Percentiles rank a stretch among this genome's conserved stretches.
Conservation (phyloP, 2,113 vertebrate species). For the Cairina moschata region DNA sequence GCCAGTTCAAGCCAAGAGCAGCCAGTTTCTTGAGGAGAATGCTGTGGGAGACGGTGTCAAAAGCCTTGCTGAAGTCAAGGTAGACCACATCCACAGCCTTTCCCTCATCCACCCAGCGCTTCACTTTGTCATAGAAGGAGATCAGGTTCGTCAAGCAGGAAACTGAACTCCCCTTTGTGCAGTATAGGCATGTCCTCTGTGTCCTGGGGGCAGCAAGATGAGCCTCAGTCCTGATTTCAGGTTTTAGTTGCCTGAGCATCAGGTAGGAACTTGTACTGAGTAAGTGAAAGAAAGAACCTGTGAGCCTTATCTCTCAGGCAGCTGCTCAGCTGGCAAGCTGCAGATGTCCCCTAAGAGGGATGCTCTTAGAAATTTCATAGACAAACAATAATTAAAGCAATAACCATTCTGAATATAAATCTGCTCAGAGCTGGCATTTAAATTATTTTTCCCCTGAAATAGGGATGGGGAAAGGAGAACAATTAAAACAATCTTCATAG, state of each 20-base stretch:
- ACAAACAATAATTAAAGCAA: constrained; percentile 57
- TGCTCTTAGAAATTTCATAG: constrained; percentile 8
- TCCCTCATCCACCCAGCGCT: too few species aligned
- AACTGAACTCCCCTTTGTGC: neutral
- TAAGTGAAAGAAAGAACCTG: neutral
- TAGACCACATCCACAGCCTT: too few species aligned
- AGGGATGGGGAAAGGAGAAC: neutral
- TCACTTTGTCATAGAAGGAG: too few species aligned
- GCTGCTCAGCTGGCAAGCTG: constrained; percentile 1
- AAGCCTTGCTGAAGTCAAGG: too few species aligned
- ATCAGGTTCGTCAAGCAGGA: too few species aligned
- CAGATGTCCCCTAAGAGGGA: neutral
- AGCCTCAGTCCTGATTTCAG: neutral
- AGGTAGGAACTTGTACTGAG: neutral
- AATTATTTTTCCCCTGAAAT: neutral
- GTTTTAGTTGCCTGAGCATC: neutral
- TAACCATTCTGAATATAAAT: neutral
- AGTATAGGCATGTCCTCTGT: fast-evolving
- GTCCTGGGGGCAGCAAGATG: neutral
- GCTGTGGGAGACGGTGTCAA: too few species aligned
- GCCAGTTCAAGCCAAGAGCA: too few species aligned
- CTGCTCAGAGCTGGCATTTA: neutral
- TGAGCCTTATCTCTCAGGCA: neutral
- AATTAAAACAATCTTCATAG: neutral
- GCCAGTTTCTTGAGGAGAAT: too few species aligned